Evolutionary conservation across 2,888 invertebrate species (phyloP), one percentile per base, ranked within the genome.

Genomic region (Hoplodrina blanda): DNA sequence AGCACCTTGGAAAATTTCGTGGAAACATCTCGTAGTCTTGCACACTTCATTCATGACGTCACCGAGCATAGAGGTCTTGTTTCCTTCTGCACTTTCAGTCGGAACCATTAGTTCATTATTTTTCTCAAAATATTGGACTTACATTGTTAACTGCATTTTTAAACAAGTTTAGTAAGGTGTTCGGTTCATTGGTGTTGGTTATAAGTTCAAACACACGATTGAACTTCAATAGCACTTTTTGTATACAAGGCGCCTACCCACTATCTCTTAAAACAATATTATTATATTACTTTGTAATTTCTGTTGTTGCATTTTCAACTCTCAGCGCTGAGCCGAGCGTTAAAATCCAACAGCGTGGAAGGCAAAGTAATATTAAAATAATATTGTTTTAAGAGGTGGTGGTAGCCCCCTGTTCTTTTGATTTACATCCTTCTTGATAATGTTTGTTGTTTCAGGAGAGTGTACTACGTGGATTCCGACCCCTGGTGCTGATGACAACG

Each of bases 401-500:
- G n/a, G n/a, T n/a, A n/a, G n/a, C n/a, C n/a, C n/a, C n/a, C n/a
- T 41, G 8, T 49, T 20, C 5, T 15, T 53, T 19, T 19, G 2
- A 53, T 19, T 52, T 5, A 20, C 2, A 49, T 20, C 0, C 33
- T 17, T 46, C 20, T 67, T 11, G 64, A 20, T 50, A 1, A 20
- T 65, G 15, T 64, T 60, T 46, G 19, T 80, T 80, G 69, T 84
- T 84, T 17, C 81, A 84, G 84, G 53, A 61, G 8, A 64, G 57
- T 72, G 19, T 81, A 81, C 70, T 1, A 46, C 52, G 67, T 81
- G 44, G 75, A 76, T 19, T 4, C 72, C 25, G 60, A 83, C n/a
- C 79, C 81, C 67, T 81, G 82, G 78, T 84, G 85, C 73, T 84
- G 61, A 84, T 54, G 63, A 59, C 67, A 69, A 17, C 65, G 85